Evolutionary conservation across 2,113 vertebrate species (phyloP).

Genomic region (Oenanthe oenanthe): DNA sequence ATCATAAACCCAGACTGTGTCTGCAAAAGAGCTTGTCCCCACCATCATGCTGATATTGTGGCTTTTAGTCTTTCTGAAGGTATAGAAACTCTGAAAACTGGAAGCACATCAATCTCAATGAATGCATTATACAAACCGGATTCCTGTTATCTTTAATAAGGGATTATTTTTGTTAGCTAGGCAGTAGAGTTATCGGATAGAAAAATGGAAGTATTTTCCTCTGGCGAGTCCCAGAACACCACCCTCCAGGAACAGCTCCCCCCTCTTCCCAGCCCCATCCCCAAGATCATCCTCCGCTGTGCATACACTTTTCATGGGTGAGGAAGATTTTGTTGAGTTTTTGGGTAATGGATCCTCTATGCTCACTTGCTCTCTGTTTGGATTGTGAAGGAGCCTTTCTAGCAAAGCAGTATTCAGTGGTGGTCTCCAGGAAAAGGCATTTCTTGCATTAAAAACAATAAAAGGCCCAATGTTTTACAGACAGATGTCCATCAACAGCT

Average conservation of each 20-base stretch:
- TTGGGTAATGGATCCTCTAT: constrained; percentile 68
- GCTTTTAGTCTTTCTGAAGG: neutral
- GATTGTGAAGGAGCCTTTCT: constrained; percentile 60
- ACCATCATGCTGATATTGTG: neutral
- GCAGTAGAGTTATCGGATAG: neutral
- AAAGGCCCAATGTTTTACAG: constrained; percentile 64
- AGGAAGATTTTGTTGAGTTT: constrained; percentile 67
- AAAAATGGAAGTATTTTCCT: constrained; percentile 50
- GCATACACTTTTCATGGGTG: constrained; percentile 55
- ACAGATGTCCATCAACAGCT: constrained; percentile 70
- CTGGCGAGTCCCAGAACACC: neutral
- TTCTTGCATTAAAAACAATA: constrained; percentile 67
- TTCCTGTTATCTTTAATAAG: constrained; percentile 52
- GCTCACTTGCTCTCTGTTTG: constrained; percentile 67
- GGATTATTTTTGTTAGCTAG: constrained; percentile 55
- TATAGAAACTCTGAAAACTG: neutral
- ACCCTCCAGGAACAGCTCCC: neutral
- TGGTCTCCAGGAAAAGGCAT: constrained; percentile 62
- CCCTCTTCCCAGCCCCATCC: constrained; percentile 16
- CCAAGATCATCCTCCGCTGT: neutral
- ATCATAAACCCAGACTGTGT: neutral
- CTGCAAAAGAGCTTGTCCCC: neutral
- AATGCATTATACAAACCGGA: neutral
- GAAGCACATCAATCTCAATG: neutral
- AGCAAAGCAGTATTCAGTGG: constrained; percentile 54